Conservation (phyloP, 2,888 invertebrate species). For the Eristalinus aeneus region DNA sequence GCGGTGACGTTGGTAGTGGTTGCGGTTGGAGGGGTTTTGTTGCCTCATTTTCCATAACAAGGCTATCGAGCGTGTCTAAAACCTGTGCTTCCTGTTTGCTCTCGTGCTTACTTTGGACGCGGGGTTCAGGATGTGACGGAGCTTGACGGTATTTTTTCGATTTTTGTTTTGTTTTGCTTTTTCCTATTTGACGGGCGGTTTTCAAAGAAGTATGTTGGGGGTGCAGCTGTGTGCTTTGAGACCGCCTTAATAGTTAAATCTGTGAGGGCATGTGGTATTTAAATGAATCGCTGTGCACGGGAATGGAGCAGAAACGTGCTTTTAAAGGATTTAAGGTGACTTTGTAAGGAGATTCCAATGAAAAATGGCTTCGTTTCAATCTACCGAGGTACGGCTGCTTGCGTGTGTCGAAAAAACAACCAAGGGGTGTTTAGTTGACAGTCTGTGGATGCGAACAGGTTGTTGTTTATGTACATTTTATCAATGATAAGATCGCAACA, state of each 20-base stretch:
- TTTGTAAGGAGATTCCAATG: no score
- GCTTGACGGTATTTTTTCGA: background rate
- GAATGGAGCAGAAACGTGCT: background rate
- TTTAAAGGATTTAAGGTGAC: background rate
- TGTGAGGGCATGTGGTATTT: background rate
- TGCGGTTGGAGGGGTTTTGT: background rate
- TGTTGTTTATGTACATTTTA: no score
- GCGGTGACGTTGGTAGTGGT: background rate
- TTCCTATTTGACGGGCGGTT: background rate
- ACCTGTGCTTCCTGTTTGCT: slow-evolving; percentile 9
- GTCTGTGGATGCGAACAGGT: no score
- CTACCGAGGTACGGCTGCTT: no score
- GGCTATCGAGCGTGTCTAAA: background rate
- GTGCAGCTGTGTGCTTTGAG: background rate
- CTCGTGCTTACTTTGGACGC: background rate
- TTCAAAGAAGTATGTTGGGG: background rate
- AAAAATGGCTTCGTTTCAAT: no score
- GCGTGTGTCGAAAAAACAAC: no score
- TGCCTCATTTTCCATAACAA: background rate
- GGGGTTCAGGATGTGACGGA: background rate
- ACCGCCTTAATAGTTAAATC: background rate
- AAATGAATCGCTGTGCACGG: background rate
- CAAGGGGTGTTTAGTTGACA: no score
- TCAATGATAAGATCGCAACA: no score
- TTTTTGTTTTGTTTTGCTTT: background rate